These are phyloP conservation scores for Meloe dianella DNA, from an alignment of 2,888 invertebrate species.

Conservation along the genomic window DNA sequence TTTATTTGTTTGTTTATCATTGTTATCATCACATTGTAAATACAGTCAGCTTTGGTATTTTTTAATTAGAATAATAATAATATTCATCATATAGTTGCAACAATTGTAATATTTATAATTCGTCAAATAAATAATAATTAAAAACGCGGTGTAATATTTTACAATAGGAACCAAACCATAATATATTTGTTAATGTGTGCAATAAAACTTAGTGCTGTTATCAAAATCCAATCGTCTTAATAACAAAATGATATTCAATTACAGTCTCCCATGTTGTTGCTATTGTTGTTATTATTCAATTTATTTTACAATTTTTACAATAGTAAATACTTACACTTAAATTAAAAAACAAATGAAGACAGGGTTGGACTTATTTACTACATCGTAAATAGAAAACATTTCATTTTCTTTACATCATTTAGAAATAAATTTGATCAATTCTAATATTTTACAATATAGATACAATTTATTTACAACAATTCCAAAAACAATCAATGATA, in stretches of 20 bases:
- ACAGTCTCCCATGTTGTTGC: constrained; percentile 5
- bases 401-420: background rate
- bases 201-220: background rate
- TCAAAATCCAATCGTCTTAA: background rate
- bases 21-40: constrained; percentile 39
- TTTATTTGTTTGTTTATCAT: constrained; percentile 1
- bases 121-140: constrained; percentile 14
- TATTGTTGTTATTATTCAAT: background rate
- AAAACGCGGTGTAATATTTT: background rate
- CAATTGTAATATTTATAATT: constrained; percentile 9
- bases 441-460: background rate
- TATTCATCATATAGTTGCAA: constrained; percentile 6
- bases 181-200: background rate
- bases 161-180: background rate
- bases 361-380: background rate
- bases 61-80: constrained; percentile 12
- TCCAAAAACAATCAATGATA: background rate
- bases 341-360: background rate
- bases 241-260: background rate
- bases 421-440: background rate
- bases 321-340: constrained; percentile 2
- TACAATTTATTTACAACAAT: background rate
- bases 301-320: constrained; percentile 9
- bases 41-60: constrained; percentile 44
- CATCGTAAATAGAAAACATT: background rate